These are phyloP conservation scores for Polyergus mexicanus DNA, from an alignment of 1,140 invertebrate genomes.

Conservation along the genomic window DNA sequence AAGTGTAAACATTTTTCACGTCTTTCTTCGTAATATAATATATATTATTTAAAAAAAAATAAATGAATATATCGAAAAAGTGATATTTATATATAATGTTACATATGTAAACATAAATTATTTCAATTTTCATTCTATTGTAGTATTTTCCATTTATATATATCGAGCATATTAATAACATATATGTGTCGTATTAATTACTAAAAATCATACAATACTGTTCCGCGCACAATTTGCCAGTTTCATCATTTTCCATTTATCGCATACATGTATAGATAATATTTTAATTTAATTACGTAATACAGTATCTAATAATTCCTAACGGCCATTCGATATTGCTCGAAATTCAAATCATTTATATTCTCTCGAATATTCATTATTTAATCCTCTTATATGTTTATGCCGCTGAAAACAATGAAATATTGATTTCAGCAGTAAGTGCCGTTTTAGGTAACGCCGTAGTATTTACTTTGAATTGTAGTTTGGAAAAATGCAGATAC, in stretches of 20 bases:
- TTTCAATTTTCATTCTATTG: not conserved
- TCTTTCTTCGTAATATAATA: not conserved
- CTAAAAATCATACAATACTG: not conserved
- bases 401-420: not conserved
- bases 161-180: not conserved
- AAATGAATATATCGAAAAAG: not conserved
- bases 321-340: not conserved
- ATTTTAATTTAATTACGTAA: slow-evolving; percentile 12
- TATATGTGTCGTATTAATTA: not conserved
- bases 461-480: slow-evolving; percentile 50
- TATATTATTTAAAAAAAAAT: slow-evolving; percentile 3
- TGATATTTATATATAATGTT: not conserved
- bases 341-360: not conserved
- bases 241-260: not conserved
- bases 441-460: not conserved
- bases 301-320: not conserved
- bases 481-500: slow-evolving; percentile 30
- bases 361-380: slow-evolving; percentile 9
- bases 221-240: not conserved
- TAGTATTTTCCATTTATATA: not conserved
- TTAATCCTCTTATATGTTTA: slow-evolving; percentile 41
- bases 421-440: slow-evolving; percentile 31
- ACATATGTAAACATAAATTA: not conserved
- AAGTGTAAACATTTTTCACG: not conserved
- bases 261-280: not conserved